Evolutionary conservation across 2,113 vertebrate genomes (phyloP).

Genomic region (Limnothrissa miodon): DNA sequence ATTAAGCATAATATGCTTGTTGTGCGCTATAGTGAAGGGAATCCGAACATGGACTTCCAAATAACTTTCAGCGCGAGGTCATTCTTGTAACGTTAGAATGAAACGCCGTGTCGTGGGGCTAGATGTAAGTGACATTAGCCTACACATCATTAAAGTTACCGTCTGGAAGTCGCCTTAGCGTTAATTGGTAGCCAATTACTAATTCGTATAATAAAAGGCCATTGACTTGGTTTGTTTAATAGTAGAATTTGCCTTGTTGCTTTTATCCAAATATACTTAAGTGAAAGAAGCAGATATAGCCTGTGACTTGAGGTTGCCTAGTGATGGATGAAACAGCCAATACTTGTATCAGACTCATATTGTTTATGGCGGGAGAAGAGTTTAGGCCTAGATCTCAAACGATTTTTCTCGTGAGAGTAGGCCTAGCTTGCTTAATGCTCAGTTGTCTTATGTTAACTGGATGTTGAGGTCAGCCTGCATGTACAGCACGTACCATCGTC

Average conservation of each 20-base stretch:
- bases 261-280: too few species aligned
- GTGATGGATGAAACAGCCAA: neutral
- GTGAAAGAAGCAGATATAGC: neutral
- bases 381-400: neutral
- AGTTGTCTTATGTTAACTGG: neutral
- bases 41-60: neutral
- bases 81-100: slow-evolving; percentile 40
- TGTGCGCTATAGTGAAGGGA: neutral
- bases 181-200: neutral
- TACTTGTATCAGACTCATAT: neutral
- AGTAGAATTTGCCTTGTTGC: too few species aligned
- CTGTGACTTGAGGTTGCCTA: too few species aligned
- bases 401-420: neutral
- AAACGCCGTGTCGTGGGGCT: slow-evolving; percentile 38
- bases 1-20: neutral
- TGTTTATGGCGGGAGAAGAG: neutral
- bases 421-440: neutral
- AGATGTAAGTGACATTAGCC: neutral
- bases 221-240: neutral
- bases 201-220: neutral
- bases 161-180: too few species aligned
- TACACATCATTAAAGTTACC: neutral
- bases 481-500: neutral
- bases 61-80: slow-evolving; percentile 29
- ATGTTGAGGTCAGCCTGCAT: slow-evolving; percentile 5